phyloP scores from a whole-genome alignment of 2,113 vertebrate genomes.

The Suncus etruscus region DNA sequence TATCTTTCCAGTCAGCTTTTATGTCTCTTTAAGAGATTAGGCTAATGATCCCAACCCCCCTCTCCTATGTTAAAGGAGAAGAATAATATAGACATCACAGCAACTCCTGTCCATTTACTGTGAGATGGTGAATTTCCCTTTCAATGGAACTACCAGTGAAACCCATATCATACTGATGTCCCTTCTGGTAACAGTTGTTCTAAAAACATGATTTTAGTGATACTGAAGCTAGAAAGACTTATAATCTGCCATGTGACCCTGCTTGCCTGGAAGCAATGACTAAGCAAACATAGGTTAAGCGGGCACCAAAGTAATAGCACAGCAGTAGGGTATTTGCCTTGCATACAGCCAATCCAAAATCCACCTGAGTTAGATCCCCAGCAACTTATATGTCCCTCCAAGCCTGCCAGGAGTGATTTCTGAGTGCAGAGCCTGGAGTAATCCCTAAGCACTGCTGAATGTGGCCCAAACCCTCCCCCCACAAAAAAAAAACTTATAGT shows the following conservation, averaged over 20 bases:
- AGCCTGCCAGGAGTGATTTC: too few species aligned
- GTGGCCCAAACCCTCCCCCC: too few species aligned
- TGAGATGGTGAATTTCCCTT: not conserved
- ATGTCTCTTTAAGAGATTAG: not conserved
- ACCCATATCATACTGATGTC: not conserved
- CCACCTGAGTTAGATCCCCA: too few species aligned
- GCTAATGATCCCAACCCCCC: not conserved
- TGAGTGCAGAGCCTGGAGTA: too few species aligned
- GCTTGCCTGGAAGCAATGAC: not conserved
- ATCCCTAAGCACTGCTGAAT: too few species aligned
- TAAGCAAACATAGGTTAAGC: not conserved
- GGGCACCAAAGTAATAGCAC: too few species aligned
- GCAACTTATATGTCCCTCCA: too few species aligned
- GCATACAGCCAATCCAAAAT: too few species aligned
- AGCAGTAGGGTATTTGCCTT: too few species aligned
- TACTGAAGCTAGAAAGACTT: not conserved
- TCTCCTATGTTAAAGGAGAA: too few species aligned
- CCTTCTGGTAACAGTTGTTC: not conserved
- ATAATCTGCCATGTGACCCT: not conserved
- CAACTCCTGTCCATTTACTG: too few species aligned
- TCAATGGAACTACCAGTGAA: conserved; percentile 4
- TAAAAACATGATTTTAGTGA: not conserved
- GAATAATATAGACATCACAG: not conserved
- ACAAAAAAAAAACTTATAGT: not conserved
- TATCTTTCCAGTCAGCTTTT: not conserved